Conservation (phyloP, 2,888 invertebrate genomes). For the Cerceris ruficornis region DNA sequence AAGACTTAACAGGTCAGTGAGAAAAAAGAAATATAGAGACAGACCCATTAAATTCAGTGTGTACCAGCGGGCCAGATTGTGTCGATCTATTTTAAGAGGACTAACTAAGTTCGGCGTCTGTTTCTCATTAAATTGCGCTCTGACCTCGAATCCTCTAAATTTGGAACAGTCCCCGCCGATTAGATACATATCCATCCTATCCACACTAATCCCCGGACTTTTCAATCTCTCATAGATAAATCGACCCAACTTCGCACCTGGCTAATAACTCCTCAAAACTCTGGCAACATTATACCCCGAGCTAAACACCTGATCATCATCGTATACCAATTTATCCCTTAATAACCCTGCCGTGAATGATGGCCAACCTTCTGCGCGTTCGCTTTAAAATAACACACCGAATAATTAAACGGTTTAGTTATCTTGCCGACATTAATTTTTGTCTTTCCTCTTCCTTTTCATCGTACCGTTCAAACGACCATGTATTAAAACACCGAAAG, state of each 20-base stretch:
- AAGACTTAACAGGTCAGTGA: constrained; percentile 52
- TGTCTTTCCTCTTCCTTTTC: too few relatives aligned
- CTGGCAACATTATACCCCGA: constrained; percentile 2
- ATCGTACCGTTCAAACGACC: too few relatives aligned
- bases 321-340: background rate
- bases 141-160: constrained; percentile 81
- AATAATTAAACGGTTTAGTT: too few relatives aligned
- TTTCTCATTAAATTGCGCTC: constrained; percentile 81
- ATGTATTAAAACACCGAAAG: too few relatives aligned
- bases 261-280: constrained; percentile 1
- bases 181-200: constrained; percentile 67
- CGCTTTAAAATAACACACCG: too few relatives aligned
- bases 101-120: constrained; percentile 80
- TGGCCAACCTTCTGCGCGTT: too few relatives aligned
- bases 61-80: constrained; percentile 59
- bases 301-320: background rate
- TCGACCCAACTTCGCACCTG: constrained; percentile 9
- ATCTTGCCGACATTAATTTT: too few relatives aligned
- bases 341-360: too few relatives aligned
- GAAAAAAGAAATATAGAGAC: constrained; percentile 30
- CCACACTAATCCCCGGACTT: constrained; percentile 34
- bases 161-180: constrained; percentile 78
- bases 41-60: constrained; percentile 58
- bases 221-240: constrained; percentile 34
- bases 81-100: constrained; percentile 79